These are phyloP conservation scores for Arbacia lixula DNA, from an alignment of 53 echinoderm and acorn worm genomes.

Conservation along the genomic window DNA sequence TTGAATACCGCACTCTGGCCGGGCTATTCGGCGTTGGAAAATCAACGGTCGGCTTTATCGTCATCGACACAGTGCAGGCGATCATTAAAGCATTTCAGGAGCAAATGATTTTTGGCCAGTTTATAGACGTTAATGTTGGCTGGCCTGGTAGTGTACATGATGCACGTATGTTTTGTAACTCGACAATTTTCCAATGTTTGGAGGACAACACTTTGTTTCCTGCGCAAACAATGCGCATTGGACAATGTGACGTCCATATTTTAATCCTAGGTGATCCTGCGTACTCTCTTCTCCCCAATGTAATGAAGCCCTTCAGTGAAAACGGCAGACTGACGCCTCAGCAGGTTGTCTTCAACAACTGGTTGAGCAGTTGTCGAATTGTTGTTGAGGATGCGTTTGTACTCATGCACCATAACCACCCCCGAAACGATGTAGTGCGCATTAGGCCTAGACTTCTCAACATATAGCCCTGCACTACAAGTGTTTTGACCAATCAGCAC, in stretches of 20 bases:
- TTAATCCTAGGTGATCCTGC: conserved; percentile 64
- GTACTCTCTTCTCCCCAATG: conserved; percentile 65
- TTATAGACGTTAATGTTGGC: conserved; percentile 67
- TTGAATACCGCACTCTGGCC: too few species aligned
- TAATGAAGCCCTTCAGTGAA: conserved; percentile 70
- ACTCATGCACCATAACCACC: too few species aligned
- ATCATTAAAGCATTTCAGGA: too few species aligned
- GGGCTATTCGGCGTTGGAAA: too few species aligned
- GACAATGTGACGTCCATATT: conserved; percentile 45
- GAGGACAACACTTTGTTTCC: neutral
- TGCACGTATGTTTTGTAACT: conserved; percentile 55
- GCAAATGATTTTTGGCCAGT: conserved; percentile 60
- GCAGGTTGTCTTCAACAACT: conserved; percentile 55
- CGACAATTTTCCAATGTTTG: conserved; percentile 16
- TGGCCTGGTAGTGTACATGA: conserved; percentile 67
- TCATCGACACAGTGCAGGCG: too few species aligned
- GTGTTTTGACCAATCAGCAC: too few species aligned
- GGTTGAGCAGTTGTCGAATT: conserved; percentile 50
- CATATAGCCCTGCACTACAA: too few species aligned
- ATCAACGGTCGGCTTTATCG: too few species aligned
- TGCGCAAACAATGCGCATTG: neutral
- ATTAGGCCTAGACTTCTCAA: too few species aligned
- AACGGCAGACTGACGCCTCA: conserved; percentile 10
- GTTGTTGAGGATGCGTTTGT: conserved; percentile 64
- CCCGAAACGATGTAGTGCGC: too few species aligned